Evolutionary conservation across 2,888 invertebrate genomes (phyloP).

Genomic region (Hetaerina titia): DNA sequence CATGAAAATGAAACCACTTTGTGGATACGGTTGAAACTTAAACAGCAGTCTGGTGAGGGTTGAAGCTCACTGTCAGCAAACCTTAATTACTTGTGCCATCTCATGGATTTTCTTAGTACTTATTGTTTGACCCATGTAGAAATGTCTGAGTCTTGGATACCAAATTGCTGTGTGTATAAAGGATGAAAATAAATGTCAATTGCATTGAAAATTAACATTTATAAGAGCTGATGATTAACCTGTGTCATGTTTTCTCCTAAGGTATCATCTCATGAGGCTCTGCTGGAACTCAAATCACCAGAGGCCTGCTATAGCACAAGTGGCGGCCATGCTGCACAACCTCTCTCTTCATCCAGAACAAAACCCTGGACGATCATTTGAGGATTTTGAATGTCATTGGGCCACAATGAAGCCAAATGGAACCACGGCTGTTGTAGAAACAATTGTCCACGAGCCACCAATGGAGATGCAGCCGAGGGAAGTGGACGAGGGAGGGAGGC

Average conservation of each 20-base stretch:
- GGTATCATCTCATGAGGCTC: constrained; percentile 86
- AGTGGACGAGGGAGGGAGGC: neutral
- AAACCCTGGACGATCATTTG: constrained; percentile 70
- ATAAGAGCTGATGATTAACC: no score
- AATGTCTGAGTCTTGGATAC: no score
- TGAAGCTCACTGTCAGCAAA: no score
- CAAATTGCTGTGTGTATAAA: no score
- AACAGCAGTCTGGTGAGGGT: no score
- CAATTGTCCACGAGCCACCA: neutral
- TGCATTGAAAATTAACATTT: no score
- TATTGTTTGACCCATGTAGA: no score
- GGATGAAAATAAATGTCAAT: no score
- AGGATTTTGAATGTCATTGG: constrained; percentile 88
- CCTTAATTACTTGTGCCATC: no score
- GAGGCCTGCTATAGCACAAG: constrained; percentile 79
- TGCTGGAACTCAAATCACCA: constrained; percentile 82
- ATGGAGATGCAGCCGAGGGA: neutral
- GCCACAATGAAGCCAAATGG: constrained; percentile 83
- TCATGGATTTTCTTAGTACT: no score
- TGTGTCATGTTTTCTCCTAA: constrained; percentile 74
- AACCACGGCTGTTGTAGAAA: neutral
- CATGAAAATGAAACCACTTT: no score
- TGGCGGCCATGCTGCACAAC: constrained; percentile 79
- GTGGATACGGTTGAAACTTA: no score
- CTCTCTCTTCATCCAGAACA: constrained; percentile 73